These are phyloP conservation scores for Pseudonaja textilis DNA, from an alignment of 2,113 vertebrate species.

Conservation along the genomic window DNA sequence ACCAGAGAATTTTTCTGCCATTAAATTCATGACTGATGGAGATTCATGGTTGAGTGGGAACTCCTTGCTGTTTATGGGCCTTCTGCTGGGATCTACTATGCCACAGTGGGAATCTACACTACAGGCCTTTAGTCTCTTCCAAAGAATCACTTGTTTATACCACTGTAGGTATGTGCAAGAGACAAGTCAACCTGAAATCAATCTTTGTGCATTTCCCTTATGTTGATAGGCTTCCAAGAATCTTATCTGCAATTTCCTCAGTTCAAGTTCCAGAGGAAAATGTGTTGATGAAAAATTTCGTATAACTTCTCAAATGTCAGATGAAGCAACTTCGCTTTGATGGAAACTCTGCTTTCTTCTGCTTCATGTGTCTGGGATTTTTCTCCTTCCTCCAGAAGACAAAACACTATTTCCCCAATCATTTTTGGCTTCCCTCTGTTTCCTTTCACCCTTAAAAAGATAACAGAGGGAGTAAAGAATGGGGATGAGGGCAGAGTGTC, in stretches of 20 bases:
- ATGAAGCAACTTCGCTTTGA: neutral
- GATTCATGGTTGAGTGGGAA: neutral
- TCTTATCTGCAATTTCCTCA: neutral
- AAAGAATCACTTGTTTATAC: neutral
- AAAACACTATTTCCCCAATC: neutral
- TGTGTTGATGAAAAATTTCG: neutral
- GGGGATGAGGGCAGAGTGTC: neutral
- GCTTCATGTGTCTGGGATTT: neutral
- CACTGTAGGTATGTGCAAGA: neutral
- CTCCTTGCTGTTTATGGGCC: neutral
- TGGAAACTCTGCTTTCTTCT: neutral
- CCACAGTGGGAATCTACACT: neutral
- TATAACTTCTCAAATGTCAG: neutral
- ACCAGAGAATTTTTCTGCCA: neutral
- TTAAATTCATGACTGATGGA: neutral
- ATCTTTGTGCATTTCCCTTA: neutral
- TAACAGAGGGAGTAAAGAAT: neutral
- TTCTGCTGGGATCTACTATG: neutral
- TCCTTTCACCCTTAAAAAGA: neutral
- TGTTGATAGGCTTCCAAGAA: neutral
- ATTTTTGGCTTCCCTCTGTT: neutral
- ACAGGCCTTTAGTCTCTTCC: neutral
- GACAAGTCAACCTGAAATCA: neutral
- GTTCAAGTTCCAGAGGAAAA: neutral
- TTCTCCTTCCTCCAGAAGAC: neutral